Evolutionary conservation across 1,140 invertebrate genomes (phyloP), one percentile per base, ranked within the genome.

Genomic region (Pseudomyrmex flavicornis): DNA sequence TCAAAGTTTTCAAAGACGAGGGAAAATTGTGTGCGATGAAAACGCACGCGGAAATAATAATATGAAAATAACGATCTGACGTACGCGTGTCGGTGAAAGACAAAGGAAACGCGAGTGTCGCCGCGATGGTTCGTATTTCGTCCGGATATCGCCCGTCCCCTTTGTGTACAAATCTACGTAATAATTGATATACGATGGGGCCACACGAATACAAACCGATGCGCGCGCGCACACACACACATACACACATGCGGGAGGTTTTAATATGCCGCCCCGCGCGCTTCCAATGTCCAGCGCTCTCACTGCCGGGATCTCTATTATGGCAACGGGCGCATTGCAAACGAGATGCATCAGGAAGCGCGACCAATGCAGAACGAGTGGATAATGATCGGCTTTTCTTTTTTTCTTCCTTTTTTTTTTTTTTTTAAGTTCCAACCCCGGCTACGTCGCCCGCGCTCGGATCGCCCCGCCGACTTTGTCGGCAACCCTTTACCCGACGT

Each of bases 311-410:
- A 79, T 88, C 86, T 89, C 88, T 82, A 88, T 89, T 89, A 89
- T 89, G 68, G 56, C 61, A 35, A 75, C 59, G 66, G 59, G 82
- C 54, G 69, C 50, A 70, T 63, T 74, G 79, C 84, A 80, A 88
- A 86, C 88, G 87, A 83, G 87, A 88, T 88, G 88, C 88, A 86
- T 88, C 88, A 84, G 87, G 80, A 88, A 88, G 76, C 88, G 70
- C 87, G 88, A 88, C 87, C 87, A 86, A 89, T 89, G 87, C 87
- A 69, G 75, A 85, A 83, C 87, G 84, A 86, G 80, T 86, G 87
- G 87, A 89, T 89, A 89, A 88, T 89, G 88, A 89, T 89, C 88
- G 87, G 84, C 75, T 89, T 84, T 86, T 35, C 35, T 35, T 35
- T 35, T 35, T 35, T 35, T 35, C 26, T 35, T 35, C 5, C 35